Evolutionary conservation across 2,888 invertebrate species (phyloP), one percentile per base, ranked within the genome.

Genomic region (Cerastoderma edule): DNA sequence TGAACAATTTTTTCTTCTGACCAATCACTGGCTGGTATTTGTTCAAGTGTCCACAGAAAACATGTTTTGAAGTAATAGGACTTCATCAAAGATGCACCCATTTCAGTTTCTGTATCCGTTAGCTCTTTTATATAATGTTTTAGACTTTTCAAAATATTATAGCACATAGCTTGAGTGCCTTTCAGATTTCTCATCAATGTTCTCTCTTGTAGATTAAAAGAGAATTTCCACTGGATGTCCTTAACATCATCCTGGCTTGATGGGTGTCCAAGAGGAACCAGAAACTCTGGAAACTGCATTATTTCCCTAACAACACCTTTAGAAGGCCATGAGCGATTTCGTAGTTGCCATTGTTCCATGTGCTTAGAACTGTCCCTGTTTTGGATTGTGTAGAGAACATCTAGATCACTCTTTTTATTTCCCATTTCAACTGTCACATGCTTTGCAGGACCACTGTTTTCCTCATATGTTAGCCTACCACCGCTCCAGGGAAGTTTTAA

Each of bases 181-280:
- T 32, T 60, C 13, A 60, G n/a, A 35, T 33, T 32, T 33, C 35
- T 32, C 60, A 60, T 60, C 35, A 60, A 33, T 13, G 16, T n/a
- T 33, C 60, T 32, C 24, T 60, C 60, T n/a, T 60, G 60, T n/a
- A 60, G 35, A 35, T 60, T 60, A 22, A 60, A 60, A 13, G 60
- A 60, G n/a, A 60, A 60, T 30, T 33, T 32, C 60, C 60, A 60
- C 35, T 60, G 33, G n/a, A 1, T 33, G 30, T 33, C 32, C 16
- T 10, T 22, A n/a, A 33, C 22, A 22, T 33, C n/a, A 3, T 33
- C 8, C 1, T 33, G 1, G 22, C 60, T 28, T n/a, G 13, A 16
- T 22, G 60, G 60, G 35, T 60, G 60, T 10, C 60, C 60, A 60
- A 60, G 33, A 16, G 60, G 35, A 32, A 60, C 60, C 8, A 60